A percentile compares a stretch with the other conserved stretches of the same genome.
Conservation (phyloP, 2,113 vertebrate species). For the Istiophorus platypterus region DNA sequence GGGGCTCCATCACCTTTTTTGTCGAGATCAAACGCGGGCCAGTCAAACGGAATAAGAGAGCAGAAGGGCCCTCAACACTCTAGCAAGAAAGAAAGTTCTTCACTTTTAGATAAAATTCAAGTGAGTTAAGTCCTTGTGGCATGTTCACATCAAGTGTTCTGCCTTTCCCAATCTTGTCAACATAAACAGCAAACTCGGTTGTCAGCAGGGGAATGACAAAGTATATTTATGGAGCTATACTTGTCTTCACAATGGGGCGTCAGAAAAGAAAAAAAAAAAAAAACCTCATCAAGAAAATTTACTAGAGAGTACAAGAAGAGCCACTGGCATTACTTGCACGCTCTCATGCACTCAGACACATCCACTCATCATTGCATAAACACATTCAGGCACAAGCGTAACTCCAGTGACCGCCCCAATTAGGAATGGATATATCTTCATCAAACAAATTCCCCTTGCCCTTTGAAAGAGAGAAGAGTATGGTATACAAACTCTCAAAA, state of each 20-base stretch:
- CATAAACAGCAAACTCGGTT: conserved; percentile 55
- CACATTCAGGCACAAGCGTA: conserved; percentile 57
- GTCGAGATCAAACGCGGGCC: conserved; percentile 73
- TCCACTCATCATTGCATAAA: conserved; percentile 48
- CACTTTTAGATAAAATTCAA: conserved; percentile 49
- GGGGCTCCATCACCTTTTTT: conserved; percentile 71
- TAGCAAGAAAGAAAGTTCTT: conserved; percentile 69
- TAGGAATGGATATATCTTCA: conserved; percentile 81
- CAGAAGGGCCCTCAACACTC: conserved; percentile 53
- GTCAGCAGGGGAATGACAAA: conserved; percentile 69
- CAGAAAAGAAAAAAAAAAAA: conserved; percentile 32
- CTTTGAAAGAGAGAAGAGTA: conserved; percentile 60
- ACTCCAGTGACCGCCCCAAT: conserved; percentile 84
- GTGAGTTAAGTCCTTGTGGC: conserved; percentile 54
- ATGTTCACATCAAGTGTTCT: conserved; percentile 71
- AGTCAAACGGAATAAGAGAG: conserved; percentile 81
- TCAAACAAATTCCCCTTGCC: conserved; percentile 53
- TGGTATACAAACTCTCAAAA: conserved; percentile 60
- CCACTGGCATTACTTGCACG: conserved; percentile 40
- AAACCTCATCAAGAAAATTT: conserved; percentile 48
- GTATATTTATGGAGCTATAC: conserved; percentile 20
- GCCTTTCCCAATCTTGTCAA: conserved; percentile 51
- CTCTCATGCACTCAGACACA: conserved; percentile 43
- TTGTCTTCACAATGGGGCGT: conserved; percentile 43
- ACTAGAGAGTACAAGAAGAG: conserved; percentile 58